These are phyloP conservation scores for Mustela nigripes DNA, from an alignment of 2,113 vertebrate genomes.

Conservation along the genomic window DNA sequence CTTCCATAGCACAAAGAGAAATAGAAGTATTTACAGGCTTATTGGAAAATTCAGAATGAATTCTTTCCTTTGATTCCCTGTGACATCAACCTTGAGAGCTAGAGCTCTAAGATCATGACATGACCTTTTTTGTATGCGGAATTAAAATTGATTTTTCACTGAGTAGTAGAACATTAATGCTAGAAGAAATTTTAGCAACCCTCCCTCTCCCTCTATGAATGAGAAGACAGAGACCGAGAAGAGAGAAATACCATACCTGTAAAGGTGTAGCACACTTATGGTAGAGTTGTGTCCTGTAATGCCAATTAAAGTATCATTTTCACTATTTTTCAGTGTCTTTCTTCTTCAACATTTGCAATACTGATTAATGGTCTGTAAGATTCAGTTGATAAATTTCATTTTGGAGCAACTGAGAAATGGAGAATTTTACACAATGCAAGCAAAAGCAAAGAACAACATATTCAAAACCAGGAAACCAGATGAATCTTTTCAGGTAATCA, in stretches of 20 bases:
- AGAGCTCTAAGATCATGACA: not conserved
- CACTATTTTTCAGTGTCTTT: constrained; percentile 4
- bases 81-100: not conserved
- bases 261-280: not conserved
- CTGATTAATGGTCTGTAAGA: not conserved
- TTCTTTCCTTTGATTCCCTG: not conserved
- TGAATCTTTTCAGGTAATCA: constrained; percentile 37
- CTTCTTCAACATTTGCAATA: not conserved
- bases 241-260: not conserved
- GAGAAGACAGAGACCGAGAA: not conserved
- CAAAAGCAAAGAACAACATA: not conserved
- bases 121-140: not conserved
- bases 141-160: constrained; percentile 37
- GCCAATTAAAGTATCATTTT: constrained; percentile 10
- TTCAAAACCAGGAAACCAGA: constrained; percentile 16
- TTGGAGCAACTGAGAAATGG: constrained; percentile 12
- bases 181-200: not conserved
- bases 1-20: constrained; percentile 16
- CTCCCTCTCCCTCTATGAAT: not conserved
- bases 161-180: not conserved
- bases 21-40: not conserved
- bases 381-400: constrained; percentile 52
- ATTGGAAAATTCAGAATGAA: not conserved
- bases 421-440: constrained; percentile 7
- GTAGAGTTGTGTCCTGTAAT: not conserved